These are phyloP conservation scores for Diorhabda carinulata DNA, from an alignment of 1,140 invertebrate genomes.

Conservation along the genomic window DNA sequence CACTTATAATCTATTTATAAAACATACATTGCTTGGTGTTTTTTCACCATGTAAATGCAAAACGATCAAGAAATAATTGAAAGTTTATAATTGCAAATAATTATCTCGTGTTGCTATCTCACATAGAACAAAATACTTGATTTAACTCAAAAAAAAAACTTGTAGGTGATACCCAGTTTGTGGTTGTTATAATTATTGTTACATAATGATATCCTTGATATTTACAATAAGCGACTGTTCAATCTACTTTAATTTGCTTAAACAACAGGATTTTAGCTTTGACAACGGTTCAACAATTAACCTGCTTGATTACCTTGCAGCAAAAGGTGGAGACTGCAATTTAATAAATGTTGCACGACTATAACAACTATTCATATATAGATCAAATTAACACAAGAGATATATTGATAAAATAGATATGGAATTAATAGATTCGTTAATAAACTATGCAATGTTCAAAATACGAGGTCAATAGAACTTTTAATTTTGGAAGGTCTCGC, in stretches of 20 bases:
- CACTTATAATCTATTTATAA: no score
- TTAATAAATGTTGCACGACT: no score
- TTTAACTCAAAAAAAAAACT: not conserved
- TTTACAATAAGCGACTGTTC: not conserved
- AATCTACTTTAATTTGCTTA: not conserved
- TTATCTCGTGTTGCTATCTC: not conserved
- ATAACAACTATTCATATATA: no score
- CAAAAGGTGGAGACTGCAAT: not conserved
- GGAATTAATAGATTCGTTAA: no score
- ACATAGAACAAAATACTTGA: no score
- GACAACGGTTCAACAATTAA: not conserved
- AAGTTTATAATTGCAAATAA: not conserved
- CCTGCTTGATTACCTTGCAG: constrained; percentile 1
- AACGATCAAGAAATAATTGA: not conserved
- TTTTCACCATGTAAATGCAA: no score
- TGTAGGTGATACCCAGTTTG: not conserved
- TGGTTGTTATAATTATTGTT: not conserved
- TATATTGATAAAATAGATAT: no score
- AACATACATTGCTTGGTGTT: no score
- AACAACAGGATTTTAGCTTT: not conserved
- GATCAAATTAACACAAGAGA: no score
- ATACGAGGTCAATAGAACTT: no score
- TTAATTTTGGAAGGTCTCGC: no score
- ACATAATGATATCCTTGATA: not conserved
- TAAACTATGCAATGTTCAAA: no score